Base-by-base conservation (phyloP, 2,113 vertebrate species). In the Sylvilagus bachmani region DNA sequence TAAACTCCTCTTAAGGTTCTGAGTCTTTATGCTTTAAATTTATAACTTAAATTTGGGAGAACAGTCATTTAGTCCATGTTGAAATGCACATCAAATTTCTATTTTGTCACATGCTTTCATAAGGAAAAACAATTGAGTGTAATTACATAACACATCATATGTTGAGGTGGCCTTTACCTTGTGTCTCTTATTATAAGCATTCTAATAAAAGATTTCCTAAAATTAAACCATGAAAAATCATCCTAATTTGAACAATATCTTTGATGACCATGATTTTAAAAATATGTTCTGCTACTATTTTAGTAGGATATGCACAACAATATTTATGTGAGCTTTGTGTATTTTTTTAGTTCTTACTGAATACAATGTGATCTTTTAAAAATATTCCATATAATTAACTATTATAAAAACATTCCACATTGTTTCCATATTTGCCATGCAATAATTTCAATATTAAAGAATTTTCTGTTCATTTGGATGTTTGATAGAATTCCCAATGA, bases 401-500 rank as follows among this genome's bases (percentile, higher is more conserved):
- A 44, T 44, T 44, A 44, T 44, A 44, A 44, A 44, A 44, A 44
- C 44, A 61, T 75, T 75, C 10, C 53, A 38, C 2, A n/a, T 36
- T 24, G 25, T 87, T 51, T 82, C 55, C 82, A 74, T 90, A 64
- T 64, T 62, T 82, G 2, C 77, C 17, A 69, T 25, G 7, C 1
- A 36, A 24, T 14, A 31, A 13, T 61, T 61, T 58, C 49, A 67
- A 5, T 86, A 67, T 69, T 79, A 44, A 44, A 44, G 38, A 44
- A 44, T 44, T 44, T 61, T 33, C 22, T 87, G 2, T 10, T 91
- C 61, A 49, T 67, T 67, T 74, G 75, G 6, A 29, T 9, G 75
- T 95, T 31, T 87, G 49, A 87, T 67, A 81, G 19, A 86, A 80
- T 90, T 66, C 86, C 27, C 53, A 71, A 3, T 73, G 44, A 90